A percentile compares a stretch with the other conserved stretches of the same genome.
Conservation (phyloP, 1,140 invertebrate genomes). For the Patella vulgata region DNA sequence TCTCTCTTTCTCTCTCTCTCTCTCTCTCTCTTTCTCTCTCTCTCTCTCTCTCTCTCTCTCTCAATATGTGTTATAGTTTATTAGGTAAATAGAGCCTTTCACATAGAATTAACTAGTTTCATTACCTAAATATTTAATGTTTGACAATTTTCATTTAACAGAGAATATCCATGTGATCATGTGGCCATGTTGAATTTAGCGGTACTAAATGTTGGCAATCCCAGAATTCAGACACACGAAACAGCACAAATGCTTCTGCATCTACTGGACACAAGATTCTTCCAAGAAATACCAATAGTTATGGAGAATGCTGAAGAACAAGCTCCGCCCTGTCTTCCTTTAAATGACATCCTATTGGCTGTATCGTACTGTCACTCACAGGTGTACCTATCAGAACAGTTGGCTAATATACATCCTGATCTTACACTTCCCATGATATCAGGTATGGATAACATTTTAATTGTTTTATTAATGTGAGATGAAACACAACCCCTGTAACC, state of each 20-base stretch:
- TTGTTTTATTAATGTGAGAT: no score
- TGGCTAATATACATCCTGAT: slow-evolving; percentile 94
- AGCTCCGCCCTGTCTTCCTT: slow-evolving; percentile 37
- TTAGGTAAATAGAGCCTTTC: no score
- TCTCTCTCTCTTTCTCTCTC: no score
- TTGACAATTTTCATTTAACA: no score
- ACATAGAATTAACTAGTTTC: no score
- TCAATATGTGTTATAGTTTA: no score
- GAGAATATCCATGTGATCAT: slow-evolving; percentile 98
- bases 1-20: no score
- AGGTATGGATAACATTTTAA: no score
- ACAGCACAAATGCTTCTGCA: slow-evolving; percentile 94
- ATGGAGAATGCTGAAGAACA: slow-evolving; percentile 51
- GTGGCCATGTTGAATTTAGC: slow-evolving; percentile 98
- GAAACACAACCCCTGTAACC: slow-evolving; percentile 5
- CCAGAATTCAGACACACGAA: slow-evolving; percentile 88
- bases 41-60: no score
- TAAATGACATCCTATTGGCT: slow-evolving; percentile 82
- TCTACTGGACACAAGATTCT: slow-evolving; percentile 93
- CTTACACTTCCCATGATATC: slow-evolving; percentile 99
- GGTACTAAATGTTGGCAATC: slow-evolving; percentile 94
- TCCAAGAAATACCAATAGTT: slow-evolving; percentile 68
- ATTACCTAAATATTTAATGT: no score
- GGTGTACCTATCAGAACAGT: slow-evolving; percentile 88
- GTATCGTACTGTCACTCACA: slow-evolving; percentile 92